These are phyloP conservation scores for Coenobita brevimanus DNA, from an alignment of 1,140 invertebrate genomes.

Conservation along the genomic window DNA sequence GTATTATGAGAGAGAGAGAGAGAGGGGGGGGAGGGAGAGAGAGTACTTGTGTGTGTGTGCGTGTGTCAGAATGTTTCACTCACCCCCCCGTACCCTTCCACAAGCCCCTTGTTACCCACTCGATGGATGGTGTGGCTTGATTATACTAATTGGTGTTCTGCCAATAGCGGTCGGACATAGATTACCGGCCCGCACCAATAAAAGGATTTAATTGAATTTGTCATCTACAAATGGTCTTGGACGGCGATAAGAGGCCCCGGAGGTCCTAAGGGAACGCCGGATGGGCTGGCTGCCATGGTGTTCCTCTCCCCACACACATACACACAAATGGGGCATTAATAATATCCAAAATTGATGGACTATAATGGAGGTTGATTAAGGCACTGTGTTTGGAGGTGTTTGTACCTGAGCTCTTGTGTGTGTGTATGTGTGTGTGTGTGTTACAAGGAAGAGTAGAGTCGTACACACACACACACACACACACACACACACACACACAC, in stretches of 20 bases:
- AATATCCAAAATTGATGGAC: slow-evolving; percentile 21
- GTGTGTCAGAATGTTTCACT: slow-evolving; percentile 48
- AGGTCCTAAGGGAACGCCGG: background rate
- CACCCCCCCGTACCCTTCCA: slow-evolving; percentile 18
- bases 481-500: slow-evolving; percentile 20
- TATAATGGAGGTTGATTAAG: slow-evolving; percentile 32
- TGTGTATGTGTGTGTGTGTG: slow-evolving; percentile 14
- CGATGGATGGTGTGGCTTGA: slow-evolving; percentile 58
- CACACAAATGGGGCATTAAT: slow-evolving; percentile 25
- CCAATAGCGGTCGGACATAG: slow-evolving; percentile 56
- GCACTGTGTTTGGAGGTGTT: background rate
- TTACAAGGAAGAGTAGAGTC: background rate
- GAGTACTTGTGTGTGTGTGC: too few species aligned
- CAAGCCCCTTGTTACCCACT: slow-evolving; percentile 47
- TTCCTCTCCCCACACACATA: background rate
- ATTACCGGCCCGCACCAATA: slow-evolving; percentile 45
- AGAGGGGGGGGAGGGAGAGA: too few species aligned
- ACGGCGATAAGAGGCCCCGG: slow-evolving; percentile 32
- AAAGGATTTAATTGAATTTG: slow-evolving; percentile 65
- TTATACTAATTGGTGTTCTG: slow-evolving; percentile 60
- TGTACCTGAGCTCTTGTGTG: slow-evolving; percentile 2
- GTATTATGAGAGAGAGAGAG: too few species aligned
- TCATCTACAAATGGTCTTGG: slow-evolving; percentile 65
- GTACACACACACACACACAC: background rate
- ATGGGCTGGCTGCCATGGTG: background rate